Evolutionary conservation across 2,888 invertebrate species (phyloP).

Genomic region (Limenitis camilla): DNA sequence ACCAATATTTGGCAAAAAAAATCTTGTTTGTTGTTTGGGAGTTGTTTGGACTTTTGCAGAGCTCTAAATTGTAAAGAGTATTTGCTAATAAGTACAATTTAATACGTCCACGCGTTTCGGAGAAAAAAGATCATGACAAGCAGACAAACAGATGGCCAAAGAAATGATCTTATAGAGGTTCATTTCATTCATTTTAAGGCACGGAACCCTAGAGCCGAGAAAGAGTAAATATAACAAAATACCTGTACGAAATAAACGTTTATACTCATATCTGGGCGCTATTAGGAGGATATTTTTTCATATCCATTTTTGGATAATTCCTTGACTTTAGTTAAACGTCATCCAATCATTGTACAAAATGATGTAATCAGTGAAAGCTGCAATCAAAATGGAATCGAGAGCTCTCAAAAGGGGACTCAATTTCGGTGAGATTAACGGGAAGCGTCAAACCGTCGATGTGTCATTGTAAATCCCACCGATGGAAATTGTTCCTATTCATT

Average conservation of each 20-base stretch:
- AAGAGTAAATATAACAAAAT: too few species aligned
- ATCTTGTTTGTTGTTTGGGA: too few species aligned
- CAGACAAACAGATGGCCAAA: too few species aligned
- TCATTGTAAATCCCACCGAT: conserved; percentile 46
- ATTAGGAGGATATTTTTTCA: neutral
- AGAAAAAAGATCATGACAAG: too few species aligned
- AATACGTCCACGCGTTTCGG: too few species aligned
- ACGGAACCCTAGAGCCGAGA: too few species aligned
- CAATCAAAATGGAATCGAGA: conserved; percentile 33
- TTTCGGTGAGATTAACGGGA: conserved; percentile 47
- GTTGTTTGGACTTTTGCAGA: too few species aligned
- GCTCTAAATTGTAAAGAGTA: too few species aligned
- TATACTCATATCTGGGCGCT: neutral
- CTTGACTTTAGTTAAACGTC: neutral
- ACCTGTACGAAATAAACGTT: neutral
- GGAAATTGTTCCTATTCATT: conserved; percentile 43
- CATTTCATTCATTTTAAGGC: too few species aligned
- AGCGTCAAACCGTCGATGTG: conserved; percentile 37
- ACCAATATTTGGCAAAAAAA: too few species aligned
- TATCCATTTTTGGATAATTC: neutral
- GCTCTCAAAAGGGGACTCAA: conserved; percentile 39
- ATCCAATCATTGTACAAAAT: conserved; percentile 20
- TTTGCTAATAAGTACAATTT: too few species aligned
- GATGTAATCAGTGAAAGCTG: conserved; percentile 31
- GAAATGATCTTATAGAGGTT: too few species aligned